phyloP scores from a whole-genome alignment of 2,797 vertebrate genomes.

The Melanogrammus aeglefinus region DNA sequence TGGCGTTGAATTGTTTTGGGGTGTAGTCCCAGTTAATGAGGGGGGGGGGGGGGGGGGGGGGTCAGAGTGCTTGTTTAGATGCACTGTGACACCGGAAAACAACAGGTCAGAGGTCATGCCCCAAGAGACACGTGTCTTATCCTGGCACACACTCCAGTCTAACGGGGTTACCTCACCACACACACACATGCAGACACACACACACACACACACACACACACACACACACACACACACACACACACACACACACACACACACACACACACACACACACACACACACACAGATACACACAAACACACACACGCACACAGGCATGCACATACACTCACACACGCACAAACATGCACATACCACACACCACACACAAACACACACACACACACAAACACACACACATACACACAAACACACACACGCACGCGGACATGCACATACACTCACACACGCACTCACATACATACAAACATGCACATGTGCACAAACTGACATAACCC shows the following conservation, averaged over 20 bases:
- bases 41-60: not conserved
- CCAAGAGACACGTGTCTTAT: constrained; percentile 63
- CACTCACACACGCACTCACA: not conserved
- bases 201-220: no score
- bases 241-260: no score
- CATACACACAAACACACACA: constrained; percentile 11
- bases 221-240: no score
- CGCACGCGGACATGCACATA: no score
- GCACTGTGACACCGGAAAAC: constrained; percentile 60
- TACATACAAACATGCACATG: constrained; percentile 27
- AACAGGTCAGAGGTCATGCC: constrained; percentile 57
- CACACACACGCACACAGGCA: no score
- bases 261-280: no score
- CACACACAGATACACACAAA: no score
- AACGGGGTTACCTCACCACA: not conserved
- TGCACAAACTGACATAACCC: constrained; percentile 21
- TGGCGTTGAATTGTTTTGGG: no score
- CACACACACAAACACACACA: constrained; percentile 26
- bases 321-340: no score
- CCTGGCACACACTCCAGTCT: constrained; percentile 41
- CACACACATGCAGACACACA: no score
- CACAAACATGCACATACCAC: no score
- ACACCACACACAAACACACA: constrained; percentile 16
- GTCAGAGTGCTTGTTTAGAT: constrained; percentile 37
- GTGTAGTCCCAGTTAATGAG: no score